Conservation (phyloP, 1,140 invertebrate species). For the Brachionus koreanus region DNA sequence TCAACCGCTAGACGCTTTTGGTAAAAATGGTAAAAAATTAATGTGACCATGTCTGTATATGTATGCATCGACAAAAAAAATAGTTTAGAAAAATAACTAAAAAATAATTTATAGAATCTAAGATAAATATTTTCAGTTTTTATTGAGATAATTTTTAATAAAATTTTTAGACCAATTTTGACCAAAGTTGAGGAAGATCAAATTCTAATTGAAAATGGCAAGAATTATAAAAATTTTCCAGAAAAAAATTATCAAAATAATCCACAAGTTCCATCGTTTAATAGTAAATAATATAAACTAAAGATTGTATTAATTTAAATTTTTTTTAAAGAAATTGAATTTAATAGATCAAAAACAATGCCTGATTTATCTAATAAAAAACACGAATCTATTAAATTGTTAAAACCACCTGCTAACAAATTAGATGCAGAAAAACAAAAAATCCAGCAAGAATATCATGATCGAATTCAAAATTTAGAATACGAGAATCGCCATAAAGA, state of each 20-base stretch:
- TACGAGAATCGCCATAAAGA: constrained; percentile 26
- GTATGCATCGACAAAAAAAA: too few relatives aligned
- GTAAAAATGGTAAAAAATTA: too few relatives aligned
- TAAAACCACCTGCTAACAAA: not conserved
- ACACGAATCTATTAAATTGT: not conserved
- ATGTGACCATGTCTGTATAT: too few relatives aligned
- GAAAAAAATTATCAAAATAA: constrained; percentile 19
- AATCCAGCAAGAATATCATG: constrained; percentile 21
- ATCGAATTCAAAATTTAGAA: constrained; percentile 28
- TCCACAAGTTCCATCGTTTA: not conserved
- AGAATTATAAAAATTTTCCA: constrained; percentile 15
- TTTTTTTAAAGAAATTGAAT: constrained; percentile 19
- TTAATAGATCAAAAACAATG: constrained; percentile 42
- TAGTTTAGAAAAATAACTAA: too few relatives aligned
- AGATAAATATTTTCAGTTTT: not conserved
- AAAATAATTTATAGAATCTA: too few relatives aligned
- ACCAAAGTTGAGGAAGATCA: constrained; percentile 31
- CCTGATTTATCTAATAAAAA: not conserved
- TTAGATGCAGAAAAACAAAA: not conserved
- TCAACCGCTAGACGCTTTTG: too few relatives aligned
- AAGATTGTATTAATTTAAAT: not conserved
- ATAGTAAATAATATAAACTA: not conserved
- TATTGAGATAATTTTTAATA: not conserved
- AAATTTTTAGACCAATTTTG: not conserved
- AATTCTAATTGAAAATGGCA: constrained; percentile 28